These are phyloP conservation scores for Megalurothrips usitatus DNA, from an alignment of 2,888 invertebrate species.

Conservation along the genomic window DNA sequence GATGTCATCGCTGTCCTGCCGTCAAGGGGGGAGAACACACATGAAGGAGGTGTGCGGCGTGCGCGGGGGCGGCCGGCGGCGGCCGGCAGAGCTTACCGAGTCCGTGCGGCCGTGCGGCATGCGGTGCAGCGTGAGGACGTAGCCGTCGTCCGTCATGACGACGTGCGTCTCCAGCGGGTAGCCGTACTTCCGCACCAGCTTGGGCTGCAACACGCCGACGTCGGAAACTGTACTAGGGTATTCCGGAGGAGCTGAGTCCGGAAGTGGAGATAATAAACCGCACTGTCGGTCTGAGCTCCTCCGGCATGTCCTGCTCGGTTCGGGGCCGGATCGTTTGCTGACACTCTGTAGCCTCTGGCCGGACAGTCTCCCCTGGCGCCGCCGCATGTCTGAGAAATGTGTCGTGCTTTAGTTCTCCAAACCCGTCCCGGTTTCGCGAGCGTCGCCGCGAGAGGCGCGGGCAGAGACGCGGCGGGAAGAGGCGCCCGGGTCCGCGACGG, in stretches of 20 bases:
- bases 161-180: constrained; percentile 21
- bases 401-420: no score
- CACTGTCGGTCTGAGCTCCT: no score
- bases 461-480: not conserved
- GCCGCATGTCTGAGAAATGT: no score
- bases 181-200: constrained; percentile 11
- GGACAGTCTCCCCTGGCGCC: no score
- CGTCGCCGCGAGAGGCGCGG: not conserved
- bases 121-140: constrained; percentile 18
- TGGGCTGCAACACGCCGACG: constrained; percentile 11
- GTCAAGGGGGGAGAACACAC: not conserved
- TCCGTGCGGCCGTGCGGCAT: not conserved
- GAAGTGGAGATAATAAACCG: no score
- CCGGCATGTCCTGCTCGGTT: no score
- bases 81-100: not conserved
- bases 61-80: not conserved
- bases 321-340: no score
- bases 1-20: constrained; percentile 24
- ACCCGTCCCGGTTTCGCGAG: no score
- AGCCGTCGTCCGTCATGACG: constrained; percentile 15
- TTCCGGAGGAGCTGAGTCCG: not conserved
- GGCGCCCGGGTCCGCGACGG: not conserved
- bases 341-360: no score
- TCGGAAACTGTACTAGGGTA: not conserved
- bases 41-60: not conserved